Percentiles rank a stretch among this genome's conserved stretches.
Evolutionary conservation across 2,888 invertebrate genomes (phyloP).

Genomic region (Hirtodrosophila trivittata): DNA sequence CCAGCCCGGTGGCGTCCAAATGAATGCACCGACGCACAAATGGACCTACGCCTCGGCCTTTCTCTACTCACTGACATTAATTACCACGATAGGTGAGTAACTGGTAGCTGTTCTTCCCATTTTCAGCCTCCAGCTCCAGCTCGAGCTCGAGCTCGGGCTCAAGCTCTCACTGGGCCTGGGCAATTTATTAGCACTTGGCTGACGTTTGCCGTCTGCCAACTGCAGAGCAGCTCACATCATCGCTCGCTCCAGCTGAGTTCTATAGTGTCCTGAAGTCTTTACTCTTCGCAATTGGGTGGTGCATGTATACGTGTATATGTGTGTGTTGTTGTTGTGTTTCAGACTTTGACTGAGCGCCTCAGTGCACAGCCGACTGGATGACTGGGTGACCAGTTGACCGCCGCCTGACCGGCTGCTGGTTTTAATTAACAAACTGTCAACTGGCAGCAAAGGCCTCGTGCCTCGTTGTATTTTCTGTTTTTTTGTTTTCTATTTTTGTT

Average conservation of each 20-base stretch:
- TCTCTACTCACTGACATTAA: conserved; percentile 95
- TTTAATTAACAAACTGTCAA: conserved; percentile 79
- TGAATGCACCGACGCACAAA: conserved; percentile 86
- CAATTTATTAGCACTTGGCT: conserved; percentile 55
- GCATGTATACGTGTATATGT: neutral
- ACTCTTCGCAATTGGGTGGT: neutral
- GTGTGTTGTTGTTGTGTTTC: conserved; percentile 39
- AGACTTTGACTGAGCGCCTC: conserved; percentile 74
- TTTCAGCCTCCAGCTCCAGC: neutral
- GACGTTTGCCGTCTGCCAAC: conserved; percentile 49
- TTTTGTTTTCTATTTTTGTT: conserved; percentile 6
- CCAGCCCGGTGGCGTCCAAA: conserved; percentile 84
- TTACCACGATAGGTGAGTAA: conserved; percentile 95
- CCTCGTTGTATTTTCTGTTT: conserved; percentile 7
- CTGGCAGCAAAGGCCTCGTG: conserved; percentile 45
- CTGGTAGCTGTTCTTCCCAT: neutral
- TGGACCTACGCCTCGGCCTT: conserved; percentile 97
- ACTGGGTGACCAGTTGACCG: conserved; percentile 50
- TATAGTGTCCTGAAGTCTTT: neutral
- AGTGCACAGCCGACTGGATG: conserved; percentile 54
- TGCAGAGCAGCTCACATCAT: conserved; percentile 29
- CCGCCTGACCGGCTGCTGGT: conserved; percentile 61
- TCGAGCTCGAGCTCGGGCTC: neutral
- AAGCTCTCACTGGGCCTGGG: conserved; percentile 7
- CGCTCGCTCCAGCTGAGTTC: conserved; percentile 10